Evolutionary conservation across 2,888 invertebrate genomes (phyloP).

Genomic region (Ichneumon xanthorius): DNA sequence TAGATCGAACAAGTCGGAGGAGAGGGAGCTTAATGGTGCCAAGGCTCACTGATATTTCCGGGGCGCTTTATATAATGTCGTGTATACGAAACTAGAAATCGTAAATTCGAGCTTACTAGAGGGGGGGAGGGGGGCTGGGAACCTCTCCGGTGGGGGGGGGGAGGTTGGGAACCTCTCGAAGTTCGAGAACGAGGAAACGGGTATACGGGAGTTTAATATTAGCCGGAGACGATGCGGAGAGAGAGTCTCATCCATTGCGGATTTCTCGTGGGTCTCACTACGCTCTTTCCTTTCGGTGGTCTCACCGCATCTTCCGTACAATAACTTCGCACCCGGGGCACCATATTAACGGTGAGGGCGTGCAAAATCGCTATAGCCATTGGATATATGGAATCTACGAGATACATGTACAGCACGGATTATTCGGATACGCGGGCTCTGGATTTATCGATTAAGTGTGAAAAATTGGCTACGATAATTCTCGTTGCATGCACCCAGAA

Average conservation of each 20-base stretch:
- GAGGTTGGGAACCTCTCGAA: conserved; percentile 34
- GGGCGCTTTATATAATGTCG: conserved; percentile 36
- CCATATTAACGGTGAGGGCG: conserved; percentile 32
- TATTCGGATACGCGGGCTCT: conserved; percentile 19
- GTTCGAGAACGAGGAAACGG: conserved; percentile 33
- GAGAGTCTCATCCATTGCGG: conserved; percentile 32
- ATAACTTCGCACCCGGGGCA: conserved; percentile 52
- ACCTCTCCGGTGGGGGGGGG: conserved; percentile 28
- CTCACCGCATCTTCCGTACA: conserved; percentile 14
- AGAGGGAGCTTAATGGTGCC: conserved; percentile 57
- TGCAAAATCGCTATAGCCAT: neutral
- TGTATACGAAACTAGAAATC: conserved; percentile 64
- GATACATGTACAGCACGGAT: conserved; percentile 20
- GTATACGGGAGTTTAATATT: conserved; percentile 49
- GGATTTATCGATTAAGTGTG: conserved; percentile 38
- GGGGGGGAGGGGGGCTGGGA: conserved; percentile 27
- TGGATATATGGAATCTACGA: neutral
- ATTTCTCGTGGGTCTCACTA: conserved; percentile 35
- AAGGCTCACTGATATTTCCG: conserved; percentile 46
- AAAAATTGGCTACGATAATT: neutral
- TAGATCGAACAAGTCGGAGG: conserved; percentile 65
- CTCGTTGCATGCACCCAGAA: neutral
- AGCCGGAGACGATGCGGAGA: conserved; percentile 41
- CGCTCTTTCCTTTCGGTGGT: conserved; percentile 27
- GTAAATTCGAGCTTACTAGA: conserved; percentile 65